Percentiles rank a stretch among this genome's conserved stretches.
phyloP scores from a whole-genome alignment of 2,113 vertebrate genomes.

The Amia ocellicauda region DNA sequence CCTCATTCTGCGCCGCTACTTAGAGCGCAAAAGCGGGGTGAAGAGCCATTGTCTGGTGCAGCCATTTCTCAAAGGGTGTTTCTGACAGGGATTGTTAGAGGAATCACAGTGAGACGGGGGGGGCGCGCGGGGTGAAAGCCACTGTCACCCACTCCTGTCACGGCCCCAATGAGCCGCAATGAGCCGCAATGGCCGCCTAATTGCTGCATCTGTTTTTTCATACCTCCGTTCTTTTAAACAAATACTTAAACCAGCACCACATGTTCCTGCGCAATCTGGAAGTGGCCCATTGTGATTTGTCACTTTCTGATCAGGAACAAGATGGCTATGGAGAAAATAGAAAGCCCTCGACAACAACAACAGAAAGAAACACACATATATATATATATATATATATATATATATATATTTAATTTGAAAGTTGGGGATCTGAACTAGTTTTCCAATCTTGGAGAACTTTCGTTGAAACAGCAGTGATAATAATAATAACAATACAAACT shows the following conservation, averaged over 20 bases:
- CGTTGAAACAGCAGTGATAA: too few relatives aligned
- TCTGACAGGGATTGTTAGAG: constrained; percentile 91
- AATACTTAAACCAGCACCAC: constrained; percentile 76
- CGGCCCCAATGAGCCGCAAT: constrained; percentile 84
- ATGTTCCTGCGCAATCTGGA: constrained; percentile 75
- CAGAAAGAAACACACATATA: too few relatives aligned
- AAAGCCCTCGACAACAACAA: too few relatives aligned
- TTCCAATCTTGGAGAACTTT: too few relatives aligned
- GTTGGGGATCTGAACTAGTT: too few relatives aligned
- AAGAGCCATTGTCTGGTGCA: constrained; percentile 92
- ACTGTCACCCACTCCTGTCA: constrained; percentile 91
- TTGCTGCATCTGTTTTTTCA: constrained; percentile 81
- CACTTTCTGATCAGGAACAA: constrained; percentile 13
- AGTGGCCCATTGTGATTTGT: constrained; percentile 57
- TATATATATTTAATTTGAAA: too few relatives aligned
- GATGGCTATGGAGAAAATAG: too few relatives aligned
- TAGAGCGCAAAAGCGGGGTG: constrained; percentile 91
- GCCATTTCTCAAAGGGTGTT: constrained; percentile 90
- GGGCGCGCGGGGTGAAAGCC: constrained; percentile 89
- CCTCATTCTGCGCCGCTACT: constrained; percentile 89
- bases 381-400: too few relatives aligned
- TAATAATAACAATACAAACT: not conserved
- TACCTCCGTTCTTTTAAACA: constrained; percentile 76
- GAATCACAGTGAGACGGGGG: constrained; percentile 86
- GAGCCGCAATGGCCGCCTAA: constrained; percentile 84